Percentiles rank a stretch among this genome's conserved stretches.
These are phyloP conservation scores for Drosophila paracracens DNA, from an alignment of 2,888 invertebrate species.

Conservation along the genomic window DNA sequence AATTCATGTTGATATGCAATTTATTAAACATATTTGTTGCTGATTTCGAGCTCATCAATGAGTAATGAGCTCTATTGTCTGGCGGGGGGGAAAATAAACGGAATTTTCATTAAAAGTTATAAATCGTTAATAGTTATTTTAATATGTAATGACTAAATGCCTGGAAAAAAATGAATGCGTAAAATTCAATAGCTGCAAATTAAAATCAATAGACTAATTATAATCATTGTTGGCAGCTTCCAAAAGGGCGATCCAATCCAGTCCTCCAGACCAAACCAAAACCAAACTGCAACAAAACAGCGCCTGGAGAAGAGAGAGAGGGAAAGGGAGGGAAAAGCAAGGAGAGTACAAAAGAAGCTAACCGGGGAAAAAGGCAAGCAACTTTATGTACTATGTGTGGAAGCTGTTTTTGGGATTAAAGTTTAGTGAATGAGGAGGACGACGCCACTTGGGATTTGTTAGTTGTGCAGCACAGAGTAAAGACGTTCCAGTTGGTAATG, in stretches of 20 bases:
- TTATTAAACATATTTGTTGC: constrained; percentile 42
- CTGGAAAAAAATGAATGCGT: constrained; percentile 33
- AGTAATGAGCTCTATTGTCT: constrained; percentile 52
- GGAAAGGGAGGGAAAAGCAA: constrained; percentile 4
- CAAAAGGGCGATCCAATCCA: constrained; percentile 30
- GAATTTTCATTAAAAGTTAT: constrained; percentile 27
- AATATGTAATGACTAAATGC: constrained; percentile 51
- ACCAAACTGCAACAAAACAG: constrained; percentile 75
- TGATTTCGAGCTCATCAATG: constrained; percentile 67
- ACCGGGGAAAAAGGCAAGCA: constrained; percentile 32
- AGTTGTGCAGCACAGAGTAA: constrained; percentile 13
- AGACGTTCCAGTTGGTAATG: not conserved
- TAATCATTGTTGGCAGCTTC: constrained; percentile 42
- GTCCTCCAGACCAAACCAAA: constrained; percentile 61
- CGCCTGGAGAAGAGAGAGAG: constrained; percentile 58
- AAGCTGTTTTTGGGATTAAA: constrained; percentile 42
- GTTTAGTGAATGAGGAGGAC: constrained; percentile 35
- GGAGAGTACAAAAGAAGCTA: constrained; percentile 22
- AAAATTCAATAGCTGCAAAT: constrained; percentile 66
- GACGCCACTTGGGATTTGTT: constrained; percentile 40
- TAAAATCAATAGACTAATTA: constrained; percentile 72
- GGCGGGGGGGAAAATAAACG: constrained; percentile 10
- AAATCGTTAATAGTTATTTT: constrained; percentile 30
- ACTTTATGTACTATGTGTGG: constrained; percentile 45
- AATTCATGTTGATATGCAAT: constrained; percentile 39